Conservation (phyloP, 2,888 invertebrate species). For the Limenitis camilla region DNA sequence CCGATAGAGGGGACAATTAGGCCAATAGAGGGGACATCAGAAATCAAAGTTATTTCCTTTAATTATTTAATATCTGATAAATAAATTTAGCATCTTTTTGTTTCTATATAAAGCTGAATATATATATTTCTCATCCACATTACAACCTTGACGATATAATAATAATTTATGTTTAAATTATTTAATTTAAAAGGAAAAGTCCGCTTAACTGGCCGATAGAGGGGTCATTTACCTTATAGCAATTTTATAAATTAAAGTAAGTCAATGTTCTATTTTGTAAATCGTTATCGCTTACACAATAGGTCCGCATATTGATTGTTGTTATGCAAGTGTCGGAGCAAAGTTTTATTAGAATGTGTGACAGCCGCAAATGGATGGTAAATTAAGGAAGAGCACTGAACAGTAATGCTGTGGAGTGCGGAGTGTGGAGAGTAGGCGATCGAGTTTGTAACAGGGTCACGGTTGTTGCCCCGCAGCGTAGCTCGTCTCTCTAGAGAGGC, state of each 20-base stretch:
- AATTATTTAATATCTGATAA: no score
- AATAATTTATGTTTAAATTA: no score
- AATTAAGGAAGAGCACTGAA: constrained; percentile 31
- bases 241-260: not conserved
- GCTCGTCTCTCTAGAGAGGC: not conserved
- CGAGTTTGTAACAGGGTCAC: constrained; percentile 10
- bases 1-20: no score
- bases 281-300: constrained; percentile 1
- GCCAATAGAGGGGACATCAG: no score
- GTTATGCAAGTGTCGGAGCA: constrained; percentile 12
- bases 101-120: no score
- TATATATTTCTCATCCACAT: no score
- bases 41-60: no score
- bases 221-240: no score
- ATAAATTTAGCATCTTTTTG: no score
- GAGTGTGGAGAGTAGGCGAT: constrained; percentile 2
- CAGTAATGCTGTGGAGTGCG: constrained; percentile 1
- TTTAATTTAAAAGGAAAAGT: no score
- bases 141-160: no score
- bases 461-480: not conserved
- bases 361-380: constrained; percentile 28
- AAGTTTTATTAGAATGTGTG: constrained; percentile 15
- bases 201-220: no score
- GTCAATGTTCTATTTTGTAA: not conserved
- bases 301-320: constrained; percentile 3